Evolutionary conservation across 1,140 invertebrate genomes (phyloP).

Genomic region (Drosophila oshimai): DNA sequence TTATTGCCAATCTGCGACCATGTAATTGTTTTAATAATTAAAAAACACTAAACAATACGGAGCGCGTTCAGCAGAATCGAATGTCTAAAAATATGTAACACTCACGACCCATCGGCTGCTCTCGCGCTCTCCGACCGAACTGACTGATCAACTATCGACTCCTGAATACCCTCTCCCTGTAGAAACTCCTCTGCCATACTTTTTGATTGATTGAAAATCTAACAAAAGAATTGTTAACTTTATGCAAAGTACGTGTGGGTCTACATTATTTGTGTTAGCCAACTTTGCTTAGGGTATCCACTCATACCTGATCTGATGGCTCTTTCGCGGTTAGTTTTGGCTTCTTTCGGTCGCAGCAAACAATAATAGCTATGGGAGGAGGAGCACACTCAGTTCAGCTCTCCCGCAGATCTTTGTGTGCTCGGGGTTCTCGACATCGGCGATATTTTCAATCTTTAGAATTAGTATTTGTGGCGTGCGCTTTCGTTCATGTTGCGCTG

Average conservation of each 20-base stretch:
- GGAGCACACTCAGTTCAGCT: conserved; percentile 49
- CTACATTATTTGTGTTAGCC: background rate
- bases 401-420: conserved; percentile 51
- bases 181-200: no score
- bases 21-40: conserved; percentile 57
- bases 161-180: conserved; percentile 19
- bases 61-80: conserved; percentile 24
- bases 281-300: background rate
- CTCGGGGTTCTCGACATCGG: conserved; percentile 45
- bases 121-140: conserved; percentile 15
- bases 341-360: conserved; percentile 59
- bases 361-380: conserved; percentile 68
- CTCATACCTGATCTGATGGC: conserved; percentile 1
- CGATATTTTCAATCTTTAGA: conserved; percentile 80
- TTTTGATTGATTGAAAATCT: no score
- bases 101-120: conserved; percentile 19
- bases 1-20: conserved; percentile 25
- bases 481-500: conserved; percentile 78
- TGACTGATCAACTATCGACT: background rate
- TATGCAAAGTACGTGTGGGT: background rate
- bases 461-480: conserved; percentile 80
- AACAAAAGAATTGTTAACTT: background rate
- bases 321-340: conserved; percentile 37
- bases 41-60: conserved; percentile 47
- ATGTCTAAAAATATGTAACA: conserved; percentile 53